These are phyloP conservation scores for Drosophila pectinifera DNA, from an alignment of 1,140 invertebrate genomes.

Conservation along the genomic window DNA sequence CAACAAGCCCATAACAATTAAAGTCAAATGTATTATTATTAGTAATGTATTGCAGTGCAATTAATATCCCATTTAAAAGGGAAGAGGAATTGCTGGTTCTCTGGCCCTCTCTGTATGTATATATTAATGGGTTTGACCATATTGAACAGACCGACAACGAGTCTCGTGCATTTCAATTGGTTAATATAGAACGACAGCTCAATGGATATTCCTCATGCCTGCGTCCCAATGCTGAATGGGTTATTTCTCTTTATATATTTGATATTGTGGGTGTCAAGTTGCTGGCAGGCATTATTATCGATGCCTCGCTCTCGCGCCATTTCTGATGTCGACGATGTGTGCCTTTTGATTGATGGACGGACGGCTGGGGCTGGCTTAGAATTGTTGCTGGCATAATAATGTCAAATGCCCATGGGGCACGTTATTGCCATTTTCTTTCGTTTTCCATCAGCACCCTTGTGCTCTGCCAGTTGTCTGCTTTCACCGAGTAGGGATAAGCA, in stretches of 20 bases:
- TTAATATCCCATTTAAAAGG: slow-evolving; percentile 31
- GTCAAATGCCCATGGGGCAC: slow-evolving; percentile 16
- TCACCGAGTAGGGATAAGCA: slow-evolving; percentile 7
- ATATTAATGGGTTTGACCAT: slow-evolving; percentile 13
- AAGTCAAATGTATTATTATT: slow-evolving; percentile 32
- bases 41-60: slow-evolving; percentile 17
- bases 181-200: slow-evolving; percentile 37
- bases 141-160: slow-evolving; percentile 6
- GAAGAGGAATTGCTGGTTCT: neutral
- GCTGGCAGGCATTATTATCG: slow-evolving; percentile 56
- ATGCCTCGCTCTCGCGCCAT: slow-evolving; percentile 21
- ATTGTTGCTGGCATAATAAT: slow-evolving; percentile 42
- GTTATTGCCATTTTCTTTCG: slow-evolving; percentile 7
- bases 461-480: slow-evolving; percentile 17
- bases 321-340: slow-evolving; percentile 28
- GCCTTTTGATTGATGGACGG: slow-evolving; percentile 58
- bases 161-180: slow-evolving; percentile 59
- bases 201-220: slow-evolving; percentile 45
- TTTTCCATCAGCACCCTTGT: slow-evolving; percentile 31
- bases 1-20: slow-evolving; percentile 18
- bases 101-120: neutral
- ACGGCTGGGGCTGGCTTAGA: slow-evolving; percentile 29
- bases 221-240: slow-evolving; percentile 31
- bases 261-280: slow-evolving; percentile 56
- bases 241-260: slow-evolving; percentile 24